Base-by-base conservation (phyloP, 2,888 invertebrate species). In the Melieria omissa region DNA sequence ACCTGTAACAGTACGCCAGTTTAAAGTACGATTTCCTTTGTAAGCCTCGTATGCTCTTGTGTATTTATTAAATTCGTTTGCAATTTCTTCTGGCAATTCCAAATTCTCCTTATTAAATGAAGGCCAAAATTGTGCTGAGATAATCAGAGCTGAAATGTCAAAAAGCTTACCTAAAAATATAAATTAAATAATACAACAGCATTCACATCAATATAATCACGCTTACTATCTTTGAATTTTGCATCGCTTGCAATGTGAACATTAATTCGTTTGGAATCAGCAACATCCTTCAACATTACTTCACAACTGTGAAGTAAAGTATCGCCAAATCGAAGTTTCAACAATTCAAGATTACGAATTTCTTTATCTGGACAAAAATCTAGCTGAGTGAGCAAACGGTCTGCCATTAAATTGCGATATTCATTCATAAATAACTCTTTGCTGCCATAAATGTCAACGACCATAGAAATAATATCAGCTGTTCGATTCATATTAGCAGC, bases 81-180 rank as follows among this genome's bases (percentile, higher is more conserved):
- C 92, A 62, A 98, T 91, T 81, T 91, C 90, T 45, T 90, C 90
- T 0, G 98, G 98, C 62, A 98, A 87, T 82, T 96, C 94, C 16
- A 98, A 88, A 78, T 93, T 95, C 87, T 98, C 97, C 86, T 98
- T 97, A 84, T 97, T 95, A 79, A 98, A 97, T 8, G 95, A 92
- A 0, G 99, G 99, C 99, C 99, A 99, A 88, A 98, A 99, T 85
- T 99, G 98, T 3, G 97, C 96, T 0, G 98, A 99, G n/a, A 99
- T 89, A 78, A 99, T 96, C 88, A 98, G 92, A 1, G 96, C 94
- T 77, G 92, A 92, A 45, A 94, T 90, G 42, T 92, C 90, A 75
- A 94, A 91, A 58, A 88, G 86, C 86, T 91, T 84, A 75, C 78
- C 85, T 82, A 66, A 41, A 41, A 29, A 8, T 7, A 16, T 41